Conservation (phyloP, 2,888 invertebrate species). For the Tinea semifulvella region DNA sequence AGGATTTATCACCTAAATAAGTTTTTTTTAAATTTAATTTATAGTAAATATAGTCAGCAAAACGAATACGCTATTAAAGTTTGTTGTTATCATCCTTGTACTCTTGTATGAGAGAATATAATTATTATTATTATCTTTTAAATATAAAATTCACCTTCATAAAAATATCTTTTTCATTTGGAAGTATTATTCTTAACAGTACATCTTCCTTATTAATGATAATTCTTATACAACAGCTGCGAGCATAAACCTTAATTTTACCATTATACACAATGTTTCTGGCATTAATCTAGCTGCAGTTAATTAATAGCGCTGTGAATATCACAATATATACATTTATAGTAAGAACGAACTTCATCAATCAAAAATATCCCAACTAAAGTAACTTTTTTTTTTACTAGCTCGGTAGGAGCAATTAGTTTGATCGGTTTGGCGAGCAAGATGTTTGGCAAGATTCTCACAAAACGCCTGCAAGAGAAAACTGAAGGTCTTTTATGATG, state of each 20-base stretch:
- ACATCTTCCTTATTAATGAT: slow-evolving; percentile 6
- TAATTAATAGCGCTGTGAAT: background rate
- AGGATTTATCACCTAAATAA: too few species aligned
- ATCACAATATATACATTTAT: slow-evolving; percentile 10
- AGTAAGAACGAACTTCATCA: too few species aligned
- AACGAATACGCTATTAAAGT: background rate
- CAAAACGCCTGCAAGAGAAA: too few species aligned
- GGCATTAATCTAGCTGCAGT: background rate
- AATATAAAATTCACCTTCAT: slow-evolving; percentile 8
- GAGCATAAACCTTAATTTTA: background rate
- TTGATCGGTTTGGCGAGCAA: too few species aligned
- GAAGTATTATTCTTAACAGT: slow-evolving; percentile 7
- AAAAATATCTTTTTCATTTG: slow-evolving; percentile 5
- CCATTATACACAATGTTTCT: background rate
- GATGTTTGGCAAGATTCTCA: too few species aligned
- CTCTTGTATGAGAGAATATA: slow-evolving; percentile 4
- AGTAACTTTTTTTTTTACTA: too few species aligned
- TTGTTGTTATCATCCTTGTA: slow-evolving; percentile 1
- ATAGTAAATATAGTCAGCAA: background rate
- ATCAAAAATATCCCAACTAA: too few species aligned
- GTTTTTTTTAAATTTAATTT: too few species aligned
- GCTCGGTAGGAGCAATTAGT: too few species aligned
- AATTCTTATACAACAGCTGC: slow-evolving; percentile 2
- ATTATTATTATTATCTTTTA: background rate
- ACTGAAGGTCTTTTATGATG: too few species aligned